Base-by-base conservation (phyloP, 2,797 vertebrate genomes). In the Pempheris klunzingeri region DNA sequence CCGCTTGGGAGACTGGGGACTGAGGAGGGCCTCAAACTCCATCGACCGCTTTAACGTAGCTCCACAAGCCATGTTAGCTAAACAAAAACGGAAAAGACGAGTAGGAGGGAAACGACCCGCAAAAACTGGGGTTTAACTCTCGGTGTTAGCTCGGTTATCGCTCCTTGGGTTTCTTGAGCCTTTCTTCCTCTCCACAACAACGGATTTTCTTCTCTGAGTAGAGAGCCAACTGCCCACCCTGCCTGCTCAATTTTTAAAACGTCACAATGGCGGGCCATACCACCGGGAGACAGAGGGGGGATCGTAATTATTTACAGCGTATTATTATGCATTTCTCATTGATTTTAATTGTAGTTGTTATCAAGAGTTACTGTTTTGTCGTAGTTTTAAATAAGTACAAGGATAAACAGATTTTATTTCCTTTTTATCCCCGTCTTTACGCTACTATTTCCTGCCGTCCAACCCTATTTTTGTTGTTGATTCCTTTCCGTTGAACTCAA, bases 11-110 rank as follows among this genome's bases (percentile, higher is more conserved):
- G 97, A 97, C 93, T 96, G 95, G 47, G 97, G 96, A 88, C 95
- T 97, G 90, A 97, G 95, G 82, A 97, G 95, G 93, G 96, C 96
- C 94, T 97, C 97, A 76, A 97, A 97, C 94, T 98, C 97, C 96
- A 97, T 97, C 79, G 96, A 96, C 86, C 96, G 96, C 90, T 98
- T 97, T 93, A 97, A 93, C 86, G 96, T 97, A 66, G 96, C 97
- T 88, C 96, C 96, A 77, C 97, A 98, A 81, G 97, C 97, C 96
- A 97, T 97, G 75, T 78, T 93, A 61, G 90, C 83, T 72, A 58
- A 78, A 81, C 32, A 61, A 85, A 84, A 71, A 32, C 60, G 32
- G 32, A 6, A 66, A 55, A 57, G 75, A 54, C 17, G 75, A 59
- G 12, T 52, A 36, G 54, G 63, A 41, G 9, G 36, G 43, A 86